These are phyloP conservation scores for Oreortyx pictus DNA, from an alignment of 2,797 vertebrate genomes.

Conservation along the genomic window DNA sequence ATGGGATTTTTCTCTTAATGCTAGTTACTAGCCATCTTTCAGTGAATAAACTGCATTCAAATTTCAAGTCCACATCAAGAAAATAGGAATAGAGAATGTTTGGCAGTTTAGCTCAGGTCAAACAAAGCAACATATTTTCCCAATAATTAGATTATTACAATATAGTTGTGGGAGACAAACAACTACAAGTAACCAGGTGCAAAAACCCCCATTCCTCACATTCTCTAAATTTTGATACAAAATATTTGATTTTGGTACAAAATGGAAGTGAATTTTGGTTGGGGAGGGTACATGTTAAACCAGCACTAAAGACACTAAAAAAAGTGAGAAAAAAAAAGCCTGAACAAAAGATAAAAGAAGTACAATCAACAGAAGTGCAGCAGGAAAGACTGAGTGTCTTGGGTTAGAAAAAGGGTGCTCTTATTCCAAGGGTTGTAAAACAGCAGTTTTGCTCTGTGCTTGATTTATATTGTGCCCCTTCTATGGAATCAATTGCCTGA, in stretches of 20 bases:
- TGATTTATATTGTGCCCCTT: conserved; percentile 71
- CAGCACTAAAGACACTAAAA: background rate
- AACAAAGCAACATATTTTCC: background rate
- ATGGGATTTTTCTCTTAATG: background rate
- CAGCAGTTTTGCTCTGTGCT: conserved; percentile 31
- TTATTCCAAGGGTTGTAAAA: conserved; percentile 54
- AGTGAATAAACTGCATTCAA: background rate
- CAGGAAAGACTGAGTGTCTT: conserved; percentile 43
- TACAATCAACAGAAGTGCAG: conserved; percentile 67
- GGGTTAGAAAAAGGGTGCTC: conserved; percentile 53
- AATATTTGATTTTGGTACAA: background rate
- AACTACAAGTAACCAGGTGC: background rate
- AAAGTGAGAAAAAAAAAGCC: conserved; percentile 22
- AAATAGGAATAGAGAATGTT: background rate
- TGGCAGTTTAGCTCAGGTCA: background rate
- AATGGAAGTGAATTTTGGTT: background rate
- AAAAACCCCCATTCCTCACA: background rate
- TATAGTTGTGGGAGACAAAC: background rate
- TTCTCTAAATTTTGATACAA: background rate
- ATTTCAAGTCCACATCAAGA: background rate
- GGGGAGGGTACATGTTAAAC: background rate
- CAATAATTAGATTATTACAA: background rate
- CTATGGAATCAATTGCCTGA: conserved; percentile 64
- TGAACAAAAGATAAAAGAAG: conserved; percentile 36
- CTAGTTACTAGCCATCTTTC: background rate